Base-by-base conservation (phyloP, 2,113 vertebrate species). In the Axis porcinus region DNA sequence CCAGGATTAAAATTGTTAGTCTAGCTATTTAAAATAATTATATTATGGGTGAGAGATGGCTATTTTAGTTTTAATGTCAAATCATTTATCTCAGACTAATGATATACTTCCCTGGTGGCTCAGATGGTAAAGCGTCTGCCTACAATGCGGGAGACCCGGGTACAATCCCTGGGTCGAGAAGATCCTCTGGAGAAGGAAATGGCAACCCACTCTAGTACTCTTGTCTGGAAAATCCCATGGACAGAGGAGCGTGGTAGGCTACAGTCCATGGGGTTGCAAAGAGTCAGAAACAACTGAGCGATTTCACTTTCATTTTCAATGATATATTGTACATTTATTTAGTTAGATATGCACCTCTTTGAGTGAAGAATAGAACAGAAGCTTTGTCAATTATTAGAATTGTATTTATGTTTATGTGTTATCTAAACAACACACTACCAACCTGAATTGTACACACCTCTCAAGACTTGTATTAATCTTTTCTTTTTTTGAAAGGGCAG, bases 391-490 rank as follows among this genome's bases (percentile, higher is more conserved):
- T 64, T 83, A 57, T 58, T 60, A 84, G 62, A 87, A 87, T 36
- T 62, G 57, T 88, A 7, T 90, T 47, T 83, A 70, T 78, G 89
- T 84, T 30, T 55, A 43, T 40, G 17, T 84, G 67, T 93, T 76
- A 91, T 60, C 14, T 52, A 94, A 89, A 96, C n/a, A 83, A 74
- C 36, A 93, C 7, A 85, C 40, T 88, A 97, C n/a, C 57, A 57
- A 10, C 9, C 45, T 82, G 50, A 91, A 91, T 9, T 55, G 9
- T 50, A 70, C 85, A 62, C 8, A 95, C 33, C 16, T 57, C 79
- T 89, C 64, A 74, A 89, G 91, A 76, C 36, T 64, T 30, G 50
- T 79, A 79, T 86, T 85, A 81, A 62, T 15, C 15, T 82, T 45
- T 57, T 86, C 60, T 19, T 33, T n/a, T n/a, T 92, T 70, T 67